phyloP scores from a whole-genome alignment of 2,113 vertebrate species.

The Xiphorhynchus elegans region DNA sequence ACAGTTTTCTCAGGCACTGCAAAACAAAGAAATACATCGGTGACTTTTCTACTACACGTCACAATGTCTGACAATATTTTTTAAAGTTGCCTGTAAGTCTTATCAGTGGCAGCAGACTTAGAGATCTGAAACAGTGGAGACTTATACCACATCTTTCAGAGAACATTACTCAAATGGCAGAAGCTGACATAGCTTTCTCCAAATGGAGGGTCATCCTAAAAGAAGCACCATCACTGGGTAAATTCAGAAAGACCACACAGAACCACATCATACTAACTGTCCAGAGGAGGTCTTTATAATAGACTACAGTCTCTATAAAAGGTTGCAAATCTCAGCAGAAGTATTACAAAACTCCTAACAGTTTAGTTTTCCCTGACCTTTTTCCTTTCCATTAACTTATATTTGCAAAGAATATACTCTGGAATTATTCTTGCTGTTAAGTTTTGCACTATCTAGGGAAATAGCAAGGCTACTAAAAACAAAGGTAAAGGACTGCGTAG shows the following conservation, averaged over 20 bases:
- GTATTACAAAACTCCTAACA: background rate
- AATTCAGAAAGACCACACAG: background rate
- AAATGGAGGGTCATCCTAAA: background rate
- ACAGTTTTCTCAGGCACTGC: background rate
- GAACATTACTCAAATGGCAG: background rate
- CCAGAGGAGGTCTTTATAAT: background rate
- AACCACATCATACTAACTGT: background rate
- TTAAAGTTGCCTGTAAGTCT: accelerated
- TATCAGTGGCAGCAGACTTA: background rate
- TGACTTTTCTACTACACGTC: background rate
- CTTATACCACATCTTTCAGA: background rate
- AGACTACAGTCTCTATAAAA: background rate
- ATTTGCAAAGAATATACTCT: background rate
- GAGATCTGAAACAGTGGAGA: background rate
- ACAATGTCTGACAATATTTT: background rate
- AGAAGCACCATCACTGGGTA: background rate
- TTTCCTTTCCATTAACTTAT: background rate
- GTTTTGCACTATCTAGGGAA: background rate
- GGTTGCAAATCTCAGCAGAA: background rate
- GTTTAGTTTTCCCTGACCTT: background rate
- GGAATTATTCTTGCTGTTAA: background rate
- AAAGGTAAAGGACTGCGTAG: background rate
- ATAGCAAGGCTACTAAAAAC: background rate
- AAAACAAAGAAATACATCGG: background rate
- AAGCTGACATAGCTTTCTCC: background rate